phyloP scores from a whole-genome alignment of 1,140 invertebrate species.

The Lasioglossum albipes region DNA sequence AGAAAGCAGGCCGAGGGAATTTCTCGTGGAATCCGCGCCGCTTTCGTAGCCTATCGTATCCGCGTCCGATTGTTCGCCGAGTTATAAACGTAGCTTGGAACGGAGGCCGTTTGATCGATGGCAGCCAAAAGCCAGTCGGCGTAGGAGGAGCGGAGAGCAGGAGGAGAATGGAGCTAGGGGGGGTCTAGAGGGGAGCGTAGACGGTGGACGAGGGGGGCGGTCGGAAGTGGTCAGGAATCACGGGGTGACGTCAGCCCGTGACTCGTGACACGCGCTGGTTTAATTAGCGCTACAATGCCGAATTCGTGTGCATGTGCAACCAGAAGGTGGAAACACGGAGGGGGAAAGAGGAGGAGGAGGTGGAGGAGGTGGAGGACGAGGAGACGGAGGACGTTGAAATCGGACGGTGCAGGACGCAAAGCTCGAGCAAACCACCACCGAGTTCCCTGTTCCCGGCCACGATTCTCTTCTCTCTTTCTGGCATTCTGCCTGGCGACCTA shows the following conservation, averaged over 20 bases:
- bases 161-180: constrained; percentile 13
- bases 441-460: constrained; percentile 51
- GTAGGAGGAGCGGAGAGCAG: not conserved
- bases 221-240: constrained; percentile 68
- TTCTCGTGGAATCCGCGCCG: constrained; percentile 26
- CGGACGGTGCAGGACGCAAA: constrained; percentile 36
- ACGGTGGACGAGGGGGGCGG: constrained; percentile 25
- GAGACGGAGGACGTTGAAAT: constrained; percentile 21
- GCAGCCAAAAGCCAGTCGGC: constrained; percentile 45
- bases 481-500: constrained; percentile 75
- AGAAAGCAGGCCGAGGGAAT: constrained; percentile 46
- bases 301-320: constrained; percentile 60
- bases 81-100: constrained; percentile 45
- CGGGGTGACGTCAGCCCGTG: constrained; percentile 71
- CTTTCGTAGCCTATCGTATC: constrained; percentile 10
- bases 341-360: constrained; percentile 27
- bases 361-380: not conserved
- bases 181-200: constrained; percentile 18
- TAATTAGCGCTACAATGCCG: constrained; percentile 77
- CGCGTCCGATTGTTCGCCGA: constrained; percentile 41
- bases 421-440: constrained; percentile 49
- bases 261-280: constrained; percentile 75
- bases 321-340: constrained; percentile 55
- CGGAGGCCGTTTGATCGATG: constrained; percentile 52
- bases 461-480: constrained; percentile 71